Base-by-base conservation (phyloP, 2,797 vertebrate species). In the Gymnothorax reevesii region DNA sequence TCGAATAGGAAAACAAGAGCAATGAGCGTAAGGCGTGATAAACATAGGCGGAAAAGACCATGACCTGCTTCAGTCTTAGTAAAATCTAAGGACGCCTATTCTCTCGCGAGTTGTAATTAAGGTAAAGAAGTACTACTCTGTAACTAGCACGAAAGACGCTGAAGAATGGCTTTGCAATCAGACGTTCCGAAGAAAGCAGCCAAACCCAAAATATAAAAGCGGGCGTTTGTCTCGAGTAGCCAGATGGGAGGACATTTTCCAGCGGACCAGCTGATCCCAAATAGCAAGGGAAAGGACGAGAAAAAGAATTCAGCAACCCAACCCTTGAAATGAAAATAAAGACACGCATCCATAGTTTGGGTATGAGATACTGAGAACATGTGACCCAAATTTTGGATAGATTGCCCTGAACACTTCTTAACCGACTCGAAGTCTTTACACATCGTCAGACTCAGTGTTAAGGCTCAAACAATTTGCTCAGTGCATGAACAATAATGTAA, bases 231-330 rank as follows among this genome's bases (percentile, higher is more conserved):
- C 82, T 87, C 82, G 55, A 59, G 22, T 55, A 25, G 33, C 33
- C 33, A 42, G 33, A 77, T n/a, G 82, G 82, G 69, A 83, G 86
- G 86, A 87, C 62, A 83, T 75, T 84, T 87, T 87, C 82, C 82
- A 60, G 55, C 57, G 60, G 54, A 75, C 57, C 82, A 83, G 66
- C 86, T 87, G 66, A 77, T 83, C 86, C 86, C 22, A 27, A 42
- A 64, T 54, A 75, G 80, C 27, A 59, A 55, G 73, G 8, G 52
- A 52, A 66, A 42, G 20, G 62, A 22, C 20, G 20, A 69, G 83
- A 25, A n/a, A 66, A 55, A 49, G 33, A 42, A 22, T 42, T 13
- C 55, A n/a, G 12, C 2, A 22, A 27, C 15, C 25, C 27, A 59
- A n/a, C 25, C 57, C 25, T 0, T 59, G 57, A 10, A 33, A 1